Evolutionary conservation across 2,888 invertebrate genomes (phyloP), one percentile per base, ranked within the genome.

Genomic region (Leptopilina syphax): DNA sequence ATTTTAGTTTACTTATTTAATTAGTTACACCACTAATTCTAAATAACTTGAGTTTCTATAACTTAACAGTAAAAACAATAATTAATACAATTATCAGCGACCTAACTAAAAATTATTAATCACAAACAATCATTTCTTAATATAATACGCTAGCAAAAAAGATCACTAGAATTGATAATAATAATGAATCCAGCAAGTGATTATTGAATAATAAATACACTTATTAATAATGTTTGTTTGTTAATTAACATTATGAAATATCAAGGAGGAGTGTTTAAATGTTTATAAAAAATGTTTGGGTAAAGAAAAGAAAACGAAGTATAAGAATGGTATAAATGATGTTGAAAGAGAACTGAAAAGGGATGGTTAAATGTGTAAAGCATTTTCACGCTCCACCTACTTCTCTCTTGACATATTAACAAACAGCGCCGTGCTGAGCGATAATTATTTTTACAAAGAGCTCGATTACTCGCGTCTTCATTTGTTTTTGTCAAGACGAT

Each of bases 391-490:
- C 82, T 83, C 82, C 80, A 82, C 80, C 84, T 80, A 83, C 85
- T 83, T 85, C 87, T 85, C 81, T 83, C 84, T 87, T 86, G 90
- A 89, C 87, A 86, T 90, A 90, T 89, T 87, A 90, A 90, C 89
- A 90, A 90, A 90, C 90, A 89, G 85, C 88, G 85, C 84, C 88
- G 87, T 85, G 87, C 87, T 89, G 87, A 90, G 89, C 90, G 88
- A 88, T 91, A 90, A 91, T 90, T 91, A 90, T 91, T 91, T 90
- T 91, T 86, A 87, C 87, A 83, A 83, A 85, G 85, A 84, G 84
- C 85, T 83, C 87, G 87, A 89, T 89, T 88, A 87, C 85, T 89
- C 90, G 90, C 88, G 88, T 90, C 91, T 90, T 91, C 90, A 91
- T 91, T 90, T 90, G 88, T 88, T 85, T 81, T 80, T 81, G 83